Evolutionary conservation across 2,113 vertebrate genomes (phyloP), one percentile per base, ranked within the genome.

Genomic region (Lanius ludovicianus): DNA sequence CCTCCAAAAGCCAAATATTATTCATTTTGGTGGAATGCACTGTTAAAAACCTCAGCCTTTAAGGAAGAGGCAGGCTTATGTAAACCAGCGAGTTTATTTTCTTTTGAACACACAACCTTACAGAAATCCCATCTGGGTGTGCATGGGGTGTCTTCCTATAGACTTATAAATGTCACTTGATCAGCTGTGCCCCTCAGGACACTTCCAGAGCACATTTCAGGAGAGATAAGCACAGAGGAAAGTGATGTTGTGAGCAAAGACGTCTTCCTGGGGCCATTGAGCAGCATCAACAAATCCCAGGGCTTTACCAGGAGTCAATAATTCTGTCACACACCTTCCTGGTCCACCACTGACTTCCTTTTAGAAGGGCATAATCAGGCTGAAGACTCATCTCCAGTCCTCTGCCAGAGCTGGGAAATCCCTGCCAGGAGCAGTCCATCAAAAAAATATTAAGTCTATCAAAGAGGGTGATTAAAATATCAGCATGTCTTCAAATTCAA

Each of bases 1-100:
- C 60, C 64, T 96, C 92, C 76, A 84, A 94, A 97, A 87, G 86
- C 84, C 93, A 97, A 93, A 88, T 91, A 57, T 96, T 97, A 96
- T 96, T 97, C 96, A 94, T 73, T 96, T 95, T 95, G 92, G 90
- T 93, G 74, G 95, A 96, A 86, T 90, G 68, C 44, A 31, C 83
- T 82, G 83, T 88, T 81, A 96, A 86, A 96, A 96, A 94, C 75
- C 68, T 90, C 79, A 88, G 85, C 71, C 96, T 97, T 97, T 94
- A 87, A 96, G 91, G 79, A 97, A 95, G 84, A 91, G 67, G 87
- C 68, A 76, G 1, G 6, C 46, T 96, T 95, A 96, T 95, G 82
- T 97, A 77, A 92, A 92, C 19, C 92, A 81, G 46, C 13, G 28
- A 90, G 68, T 85, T 94, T 89, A 44, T 83, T 82, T 96, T 68